Conservation (phyloP, 2,113 vertebrate genomes). For the Phocoena phocoena region DNA sequence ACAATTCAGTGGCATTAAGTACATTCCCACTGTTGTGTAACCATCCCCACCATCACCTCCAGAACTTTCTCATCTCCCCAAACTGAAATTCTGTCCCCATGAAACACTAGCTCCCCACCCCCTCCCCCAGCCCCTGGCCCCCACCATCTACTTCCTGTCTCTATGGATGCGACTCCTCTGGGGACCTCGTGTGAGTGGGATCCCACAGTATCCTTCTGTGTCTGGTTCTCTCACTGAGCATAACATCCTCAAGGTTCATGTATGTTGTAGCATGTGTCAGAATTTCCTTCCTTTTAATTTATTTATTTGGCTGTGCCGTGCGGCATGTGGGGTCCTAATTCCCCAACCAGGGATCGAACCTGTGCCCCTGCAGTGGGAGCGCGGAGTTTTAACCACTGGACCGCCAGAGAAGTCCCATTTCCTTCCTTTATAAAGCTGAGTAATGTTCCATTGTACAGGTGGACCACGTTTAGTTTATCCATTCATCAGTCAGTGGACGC, state of each 20-base stretch:
- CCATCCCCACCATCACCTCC: not conserved
- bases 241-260: not conserved
- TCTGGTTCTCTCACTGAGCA: not conserved
- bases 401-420: too few species aligned
- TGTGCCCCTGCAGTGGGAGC: too few species aligned
- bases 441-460: fast-evolving
- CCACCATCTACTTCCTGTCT: not conserved
- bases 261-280: not conserved
- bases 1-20: not conserved
- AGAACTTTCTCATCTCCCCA: not conserved
- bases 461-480: not conserved
- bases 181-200: not conserved
- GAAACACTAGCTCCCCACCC: fast-evolving
- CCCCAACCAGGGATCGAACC: too few species aligned
- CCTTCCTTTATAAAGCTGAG: not conserved
- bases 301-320: too few species aligned
- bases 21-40: too few species aligned
- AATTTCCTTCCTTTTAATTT: too few species aligned
- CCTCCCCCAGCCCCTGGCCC: not conserved
- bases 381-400: too few species aligned
- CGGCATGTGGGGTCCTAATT: too few species aligned
- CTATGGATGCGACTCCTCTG: too few species aligned
- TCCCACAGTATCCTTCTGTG: not conserved
- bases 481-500: fast-evolving
- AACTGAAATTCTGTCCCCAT: not conserved